Base-by-base conservation (phyloP, 2,888 invertebrate species). In the Chironomus tentans region DNA sequence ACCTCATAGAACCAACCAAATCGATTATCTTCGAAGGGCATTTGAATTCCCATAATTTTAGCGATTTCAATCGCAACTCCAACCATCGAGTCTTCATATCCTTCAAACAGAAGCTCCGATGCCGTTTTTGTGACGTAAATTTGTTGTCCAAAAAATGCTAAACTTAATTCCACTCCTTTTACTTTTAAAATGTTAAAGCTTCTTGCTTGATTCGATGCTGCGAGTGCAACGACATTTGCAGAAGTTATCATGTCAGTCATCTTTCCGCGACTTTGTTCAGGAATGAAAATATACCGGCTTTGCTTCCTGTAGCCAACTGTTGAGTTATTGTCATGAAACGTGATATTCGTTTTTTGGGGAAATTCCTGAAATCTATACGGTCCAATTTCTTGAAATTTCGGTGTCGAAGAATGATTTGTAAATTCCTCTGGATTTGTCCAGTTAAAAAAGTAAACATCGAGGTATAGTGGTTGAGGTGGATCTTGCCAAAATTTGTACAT, bases 1-100 rank as follows among this genome's bases (percentile, higher is more conserved):
- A 90, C 90, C 80, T 84, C 85, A 79, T 93, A 95, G 83, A 96
- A 95, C 90, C 94, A 92, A 12, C 93, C 96, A 81, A 96, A 95
- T 80, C 87, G 88, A 80, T 95, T 38, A 38, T 38, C 38, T 10
- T 38, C 94, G 78, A 89, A 89, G 0, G 88, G 88, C 0, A 88
- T 88, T 0, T 87, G 86, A 0, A 80, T 88, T 4, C 68, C 74
- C 18, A 74, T 46, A 2, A 74, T 47, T n/a, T 24, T 46, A 22
- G 74, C 74, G 2, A 90, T 80, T 78, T 85, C 86, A 78, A 86
- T 86, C 0, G 91, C 91, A 77, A 91, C 82, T 61, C 88, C 87
- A 76, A 96, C 86, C 73, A 94, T 82, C 0, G 88, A 84, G 81
- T 95, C 95, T 0, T 87, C 85, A 81, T 94, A 95, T 0, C 95